Evolutionary conservation across 2,113 vertebrate genomes (phyloP).

Genomic region (Dicaeum eximium): DNA sequence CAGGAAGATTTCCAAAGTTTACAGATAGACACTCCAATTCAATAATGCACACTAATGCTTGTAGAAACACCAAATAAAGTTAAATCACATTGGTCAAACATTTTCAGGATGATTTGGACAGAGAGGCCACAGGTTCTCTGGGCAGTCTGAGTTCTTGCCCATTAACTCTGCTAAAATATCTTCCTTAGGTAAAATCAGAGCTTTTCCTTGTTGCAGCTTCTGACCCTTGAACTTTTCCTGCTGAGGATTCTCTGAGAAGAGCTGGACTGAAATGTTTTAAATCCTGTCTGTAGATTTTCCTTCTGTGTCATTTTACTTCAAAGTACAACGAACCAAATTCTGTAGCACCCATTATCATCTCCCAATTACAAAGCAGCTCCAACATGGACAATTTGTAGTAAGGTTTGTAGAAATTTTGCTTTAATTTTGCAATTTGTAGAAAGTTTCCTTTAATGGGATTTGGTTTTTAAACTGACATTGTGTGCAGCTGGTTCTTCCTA

Average conservation of each 20-base stretch:
- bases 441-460: background rate
- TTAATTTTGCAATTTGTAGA: no score
- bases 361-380: background rate
- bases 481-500: background rate
- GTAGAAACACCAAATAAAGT: background rate
- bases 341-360: background rate
- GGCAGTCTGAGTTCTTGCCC: background rate
- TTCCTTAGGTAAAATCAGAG: background rate
- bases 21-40: background rate
- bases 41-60: background rate
- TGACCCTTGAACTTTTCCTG: background rate
- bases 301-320: background rate
- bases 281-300: background rate
- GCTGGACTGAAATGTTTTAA: accelerated
- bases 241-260: background rate
- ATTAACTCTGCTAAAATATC: background rate
- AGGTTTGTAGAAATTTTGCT: no score
- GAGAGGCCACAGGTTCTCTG: background rate
- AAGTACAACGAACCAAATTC: background rate
- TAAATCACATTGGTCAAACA: background rate
- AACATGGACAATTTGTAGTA: background rate
- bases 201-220: background rate
- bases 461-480: background rate
- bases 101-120: background rate
- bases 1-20: background rate